Percentiles rank a stretch among this genome's conserved stretches.
phyloP scores from a whole-genome alignment of 2,888 invertebrate species.

The Cataglyphis altisquamis region DNA sequence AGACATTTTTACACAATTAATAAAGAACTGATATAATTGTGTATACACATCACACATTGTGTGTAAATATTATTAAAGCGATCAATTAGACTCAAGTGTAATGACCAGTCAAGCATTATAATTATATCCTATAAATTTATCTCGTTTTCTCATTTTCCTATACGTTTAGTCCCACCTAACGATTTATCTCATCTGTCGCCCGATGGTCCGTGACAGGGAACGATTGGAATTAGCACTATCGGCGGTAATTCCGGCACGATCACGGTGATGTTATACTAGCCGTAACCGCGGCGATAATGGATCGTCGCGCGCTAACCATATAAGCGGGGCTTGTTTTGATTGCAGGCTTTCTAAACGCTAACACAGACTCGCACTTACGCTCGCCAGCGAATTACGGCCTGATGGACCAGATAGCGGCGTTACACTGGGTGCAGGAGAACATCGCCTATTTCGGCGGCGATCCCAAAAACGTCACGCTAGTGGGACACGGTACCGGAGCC shows the following conservation, averaged over 20 bases:
- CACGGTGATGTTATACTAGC: slow-evolving; percentile 45
- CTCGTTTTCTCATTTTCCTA: too few relatives aligned
- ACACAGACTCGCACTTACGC: slow-evolving; percentile 94
- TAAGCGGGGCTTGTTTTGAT: slow-evolving; percentile 77
- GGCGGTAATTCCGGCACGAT: slow-evolving; percentile 60
- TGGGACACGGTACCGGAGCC: slow-evolving; percentile 98
- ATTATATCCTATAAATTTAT: neutral
- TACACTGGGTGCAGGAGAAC: slow-evolving; percentile 98
- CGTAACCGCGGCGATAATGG: slow-evolving; percentile 50
- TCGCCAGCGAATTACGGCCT: slow-evolving; percentile 98
- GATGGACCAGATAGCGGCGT: slow-evolving; percentile 98
- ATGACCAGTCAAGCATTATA: neutral
- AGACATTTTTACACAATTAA: neutral
- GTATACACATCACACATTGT: neutral
- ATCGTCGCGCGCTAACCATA: slow-evolving; percentile 64
- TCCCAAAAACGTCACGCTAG: slow-evolving; percentile 95
- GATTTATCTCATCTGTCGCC: slow-evolving; percentile 34
- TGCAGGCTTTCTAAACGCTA: slow-evolving; percentile 95
- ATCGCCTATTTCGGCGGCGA: slow-evolving; percentile 98
- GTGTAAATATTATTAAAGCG: neutral
- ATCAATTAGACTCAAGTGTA: neutral
- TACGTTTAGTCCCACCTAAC: neutral
- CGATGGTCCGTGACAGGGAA: slow-evolving; percentile 27
- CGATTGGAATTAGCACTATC: slow-evolving; percentile 59
- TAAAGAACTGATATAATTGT: neutral